These are phyloP conservation scores for Clarias gariepinus DNA, from an alignment of 2,113 vertebrate species.

Conservation along the genomic window DNA sequence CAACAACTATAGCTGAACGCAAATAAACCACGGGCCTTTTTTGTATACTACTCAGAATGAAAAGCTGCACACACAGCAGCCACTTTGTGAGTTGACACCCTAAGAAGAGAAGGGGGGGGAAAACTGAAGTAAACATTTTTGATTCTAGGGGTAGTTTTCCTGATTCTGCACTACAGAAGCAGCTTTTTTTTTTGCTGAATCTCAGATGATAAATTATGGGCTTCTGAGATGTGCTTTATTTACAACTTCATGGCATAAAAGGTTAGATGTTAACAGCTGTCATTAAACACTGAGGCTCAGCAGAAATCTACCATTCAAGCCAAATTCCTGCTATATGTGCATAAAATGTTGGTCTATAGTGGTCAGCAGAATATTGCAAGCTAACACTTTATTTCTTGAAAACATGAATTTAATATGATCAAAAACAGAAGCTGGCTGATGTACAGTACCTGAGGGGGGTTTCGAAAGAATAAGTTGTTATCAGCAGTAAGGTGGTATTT, in stretches of 20 bases:
- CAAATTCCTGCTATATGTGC: conserved; percentile 15
- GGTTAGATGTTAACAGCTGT: conserved; percentile 45
- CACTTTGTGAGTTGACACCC: conserved; percentile 25
- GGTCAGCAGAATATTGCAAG: neutral
- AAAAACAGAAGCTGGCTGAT: neutral
- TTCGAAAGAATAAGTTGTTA: neutral
- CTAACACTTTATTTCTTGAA: conserved; percentile 8
- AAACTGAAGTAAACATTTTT: conserved; percentile 37
- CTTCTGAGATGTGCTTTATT: conserved; percentile 36
- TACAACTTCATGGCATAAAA: conserved; percentile 42
- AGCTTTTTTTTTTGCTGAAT: conserved; percentile 31
- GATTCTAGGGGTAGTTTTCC: conserved; percentile 23
- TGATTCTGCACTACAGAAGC: conserved; percentile 42
- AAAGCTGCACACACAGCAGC: conserved; percentile 35
- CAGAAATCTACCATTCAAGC: conserved; percentile 7
- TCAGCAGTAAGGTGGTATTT: conserved; percentile 2
- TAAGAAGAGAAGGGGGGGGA: neutral
- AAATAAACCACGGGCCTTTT: conserved; percentile 44
- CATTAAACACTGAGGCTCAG: conserved; percentile 36
- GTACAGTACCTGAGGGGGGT: neutral
- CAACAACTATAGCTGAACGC: conserved; percentile 46
- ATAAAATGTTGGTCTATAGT: conserved; percentile 14
- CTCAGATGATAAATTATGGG: conserved; percentile 21
- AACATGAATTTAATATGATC: conserved; percentile 20
- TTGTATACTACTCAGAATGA: conserved; percentile 27